These are phyloP conservation scores for Astreopora myriophthalma DNA, from an alignment of 64 coral and sea anemone species.

Conservation along the genomic window DNA sequence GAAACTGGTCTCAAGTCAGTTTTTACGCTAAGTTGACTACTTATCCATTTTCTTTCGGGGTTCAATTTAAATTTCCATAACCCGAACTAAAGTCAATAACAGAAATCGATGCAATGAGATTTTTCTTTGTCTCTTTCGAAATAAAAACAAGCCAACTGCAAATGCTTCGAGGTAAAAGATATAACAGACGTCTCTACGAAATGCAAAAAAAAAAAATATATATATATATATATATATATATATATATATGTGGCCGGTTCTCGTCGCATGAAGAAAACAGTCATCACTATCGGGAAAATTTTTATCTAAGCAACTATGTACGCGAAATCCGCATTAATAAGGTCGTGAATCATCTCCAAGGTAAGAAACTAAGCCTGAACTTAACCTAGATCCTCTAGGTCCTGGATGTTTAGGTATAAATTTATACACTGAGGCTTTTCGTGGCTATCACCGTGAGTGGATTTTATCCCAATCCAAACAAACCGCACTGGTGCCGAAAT, in stretches of 20 bases:
- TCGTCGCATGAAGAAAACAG: not conserved
- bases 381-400: not conserved
- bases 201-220: too few relatives aligned
- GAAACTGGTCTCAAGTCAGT: too few relatives aligned
- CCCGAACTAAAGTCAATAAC: too few relatives aligned
- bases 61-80: too few relatives aligned
- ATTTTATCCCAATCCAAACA: slow-evolving; percentile 17
- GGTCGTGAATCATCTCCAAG: slow-evolving; percentile 9
- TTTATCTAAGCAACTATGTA: not conserved
- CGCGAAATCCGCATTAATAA: not conserved
- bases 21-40: too few relatives aligned
- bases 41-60: too few relatives aligned
- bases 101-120: too few relatives aligned
- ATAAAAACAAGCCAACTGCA: too few relatives aligned
- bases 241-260: not conserved
- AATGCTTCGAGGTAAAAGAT: too few relatives aligned
- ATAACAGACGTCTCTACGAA: too few relatives aligned
- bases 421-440: not conserved
- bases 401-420: not conserved
- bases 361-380: not conserved
- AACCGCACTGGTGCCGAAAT: not conserved
- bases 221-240: too few relatives aligned
- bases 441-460: not conserved
- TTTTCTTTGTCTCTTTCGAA: too few relatives aligned
- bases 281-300: not conserved